phyloP scores from a whole-genome alignment of 1,140 invertebrate genomes.

The Choristoneura fumiferana region DNA sequence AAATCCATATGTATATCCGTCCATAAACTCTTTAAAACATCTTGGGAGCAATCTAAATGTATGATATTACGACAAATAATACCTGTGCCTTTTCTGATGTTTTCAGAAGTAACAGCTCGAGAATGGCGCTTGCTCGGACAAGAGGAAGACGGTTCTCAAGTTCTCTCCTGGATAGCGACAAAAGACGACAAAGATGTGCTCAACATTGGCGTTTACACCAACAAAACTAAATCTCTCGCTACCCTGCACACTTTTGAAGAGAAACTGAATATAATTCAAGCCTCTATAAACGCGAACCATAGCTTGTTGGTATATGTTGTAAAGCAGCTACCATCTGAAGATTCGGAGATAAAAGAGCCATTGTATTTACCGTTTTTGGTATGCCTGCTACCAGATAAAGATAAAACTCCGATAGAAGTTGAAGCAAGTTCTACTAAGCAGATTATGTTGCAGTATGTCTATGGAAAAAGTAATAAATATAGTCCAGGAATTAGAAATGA shows the following conservation, averaged over 20 bases:
- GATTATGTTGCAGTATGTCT: conserved; percentile 88
- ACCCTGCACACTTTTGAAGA: conserved; percentile 82
- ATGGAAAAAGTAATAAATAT: conserved; percentile 82
- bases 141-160: conserved; percentile 84
- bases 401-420: conserved; percentile 77
- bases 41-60: no score
- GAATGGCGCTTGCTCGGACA: conserved; percentile 89
- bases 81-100: neutral
- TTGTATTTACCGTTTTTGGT: conserved; percentile 80
- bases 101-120: conserved; percentile 77
- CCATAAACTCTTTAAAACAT: no score
- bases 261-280: conserved; percentile 85
- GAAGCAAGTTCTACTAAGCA: conserved; percentile 80
- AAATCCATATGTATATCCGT: no score
- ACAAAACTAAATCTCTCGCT: conserved; percentile 79
- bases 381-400: conserved; percentile 78
- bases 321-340: conserved; percentile 66
- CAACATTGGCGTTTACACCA: conserved; percentile 77
- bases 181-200: conserved; percentile 54
- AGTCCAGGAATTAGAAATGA: conserved; percentile 81
- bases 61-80: no score
- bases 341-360: conserved; percentile 45
- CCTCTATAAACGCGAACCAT: conserved; percentile 84
- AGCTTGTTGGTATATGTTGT: conserved; percentile 84
- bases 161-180: conserved; percentile 84